Conservation (phyloP, 92 coral and sea anemone genomes). For the Zoanthus sociatus region DNA sequence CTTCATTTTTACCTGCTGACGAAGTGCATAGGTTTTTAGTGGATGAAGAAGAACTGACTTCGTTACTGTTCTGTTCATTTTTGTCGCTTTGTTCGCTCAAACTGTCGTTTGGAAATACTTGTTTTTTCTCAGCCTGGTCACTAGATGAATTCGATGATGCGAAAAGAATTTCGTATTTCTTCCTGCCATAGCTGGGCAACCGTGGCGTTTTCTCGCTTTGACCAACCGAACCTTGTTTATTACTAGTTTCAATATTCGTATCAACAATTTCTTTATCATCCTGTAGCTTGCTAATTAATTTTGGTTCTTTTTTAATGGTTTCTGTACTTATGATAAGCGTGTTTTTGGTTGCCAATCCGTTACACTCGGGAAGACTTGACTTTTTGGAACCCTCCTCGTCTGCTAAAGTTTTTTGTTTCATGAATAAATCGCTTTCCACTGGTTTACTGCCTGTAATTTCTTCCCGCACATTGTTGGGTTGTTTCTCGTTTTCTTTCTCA, state of each 20-base stretch:
- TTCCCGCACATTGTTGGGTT: not conserved
- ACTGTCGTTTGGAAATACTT: too few species aligned
- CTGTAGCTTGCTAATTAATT: not conserved
- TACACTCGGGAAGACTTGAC: not conserved
- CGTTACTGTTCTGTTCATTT: not conserved
- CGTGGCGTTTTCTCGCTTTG: not conserved
- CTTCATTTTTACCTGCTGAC: conserved; percentile 1
- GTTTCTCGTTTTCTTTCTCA: not conserved
- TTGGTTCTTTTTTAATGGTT: not conserved
- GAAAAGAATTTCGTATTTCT: conserved; percentile 46
- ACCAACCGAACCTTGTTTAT: not conserved
- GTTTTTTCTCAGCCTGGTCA: not conserved
- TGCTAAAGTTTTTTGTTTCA: not conserved
- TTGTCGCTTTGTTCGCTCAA: not conserved
- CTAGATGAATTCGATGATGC: conserved; percentile 29
- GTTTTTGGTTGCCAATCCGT: not conserved
- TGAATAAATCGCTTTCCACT: conserved; percentile 14
- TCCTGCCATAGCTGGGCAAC: conserved; percentile 11
- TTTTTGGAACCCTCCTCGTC: not conserved
- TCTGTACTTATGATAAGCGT: not conserved
- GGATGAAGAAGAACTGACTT: not conserved
- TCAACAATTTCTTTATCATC: not conserved
- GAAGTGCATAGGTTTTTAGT: not conserved
- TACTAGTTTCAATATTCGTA: not conserved
- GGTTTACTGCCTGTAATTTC: not conserved